phyloP scores from a whole-genome alignment of 64 coral and sea anemone species.

The Platygyra sinensis region DNA sequence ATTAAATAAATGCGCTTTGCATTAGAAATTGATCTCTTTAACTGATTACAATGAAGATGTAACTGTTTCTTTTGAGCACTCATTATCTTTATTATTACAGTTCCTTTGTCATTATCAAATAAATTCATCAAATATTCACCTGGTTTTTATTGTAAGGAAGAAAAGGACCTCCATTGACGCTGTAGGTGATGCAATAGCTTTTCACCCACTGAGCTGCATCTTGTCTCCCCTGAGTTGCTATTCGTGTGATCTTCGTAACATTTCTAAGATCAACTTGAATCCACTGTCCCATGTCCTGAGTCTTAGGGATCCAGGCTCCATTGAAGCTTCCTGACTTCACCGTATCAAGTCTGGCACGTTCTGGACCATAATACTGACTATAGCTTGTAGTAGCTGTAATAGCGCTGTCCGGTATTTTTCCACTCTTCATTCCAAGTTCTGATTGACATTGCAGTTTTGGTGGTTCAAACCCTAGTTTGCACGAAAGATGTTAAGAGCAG shows the following conservation, averaged over 20 bases:
- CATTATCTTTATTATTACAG: too few species aligned
- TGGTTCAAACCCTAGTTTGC: not conserved
- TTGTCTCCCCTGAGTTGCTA: slow-evolving; percentile 70
- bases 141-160: not conserved
- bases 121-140: not conserved
- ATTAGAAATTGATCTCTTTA: not conserved
- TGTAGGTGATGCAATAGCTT: slow-evolving; percentile 58
- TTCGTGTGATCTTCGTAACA: too few species aligned
- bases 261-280: too few species aligned
- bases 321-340: too few species aligned
- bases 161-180: slow-evolving; percentile 27
- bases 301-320: too few species aligned
- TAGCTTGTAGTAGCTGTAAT: slow-evolving; percentile 60
- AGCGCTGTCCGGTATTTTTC: slow-evolving; percentile 18
- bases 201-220: slow-evolving; percentile 79
- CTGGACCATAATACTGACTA: slow-evolving; percentile 49
- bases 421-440: slow-evolving; percentile 60
- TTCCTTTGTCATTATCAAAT: not conserved
- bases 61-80: not conserved
- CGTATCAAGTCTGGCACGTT: slow-evolving; percentile 56
- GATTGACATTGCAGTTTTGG: not conserved
- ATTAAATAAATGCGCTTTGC: not conserved
- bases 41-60: not conserved
- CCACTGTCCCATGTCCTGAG: too few species aligned
- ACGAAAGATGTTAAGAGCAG: too few species aligned